These are phyloP conservation scores for Aurelia aurita DNA, from an alignment of 30 jellyfish, hydroid and myxozoan genomes.

Conservation along the genomic window DNA sequence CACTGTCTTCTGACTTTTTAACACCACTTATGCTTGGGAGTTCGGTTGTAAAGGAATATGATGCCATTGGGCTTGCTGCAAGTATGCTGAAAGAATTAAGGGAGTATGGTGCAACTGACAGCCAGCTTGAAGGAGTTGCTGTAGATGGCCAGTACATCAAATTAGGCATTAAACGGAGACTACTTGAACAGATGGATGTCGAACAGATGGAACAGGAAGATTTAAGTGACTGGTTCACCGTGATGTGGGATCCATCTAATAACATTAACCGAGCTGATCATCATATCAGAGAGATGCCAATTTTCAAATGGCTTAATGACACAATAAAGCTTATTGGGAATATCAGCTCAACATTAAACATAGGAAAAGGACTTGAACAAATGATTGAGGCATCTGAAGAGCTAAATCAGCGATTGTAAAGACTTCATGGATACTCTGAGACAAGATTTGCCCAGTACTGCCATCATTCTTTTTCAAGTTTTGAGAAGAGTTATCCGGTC, in stretches of 20 bases:
- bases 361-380: slow-evolving; percentile 32
- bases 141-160: slow-evolving; percentile 35
- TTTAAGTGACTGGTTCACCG: slow-evolving; percentile 18
- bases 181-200: slow-evolving; percentile 14
- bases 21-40: slow-evolving; percentile 37
- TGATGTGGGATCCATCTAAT: slow-evolving; percentile 23
- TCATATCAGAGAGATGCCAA: slow-evolving; percentile 22
- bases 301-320: slow-evolving; percentile 9
- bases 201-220: background rate
- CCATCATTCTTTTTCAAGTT: background rate
- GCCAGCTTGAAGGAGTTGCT: slow-evolving; percentile 40
- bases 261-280: slow-evolving; percentile 24
- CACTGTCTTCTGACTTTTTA: slow-evolving; percentile 8
- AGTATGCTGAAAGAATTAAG: slow-evolving; percentile 7
- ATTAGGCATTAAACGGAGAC: slow-evolving; percentile 6
- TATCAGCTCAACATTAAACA: slow-evolving; percentile 10
- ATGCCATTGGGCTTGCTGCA: slow-evolving; percentile 37
- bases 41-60: slow-evolving; percentile 25
- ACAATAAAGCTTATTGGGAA: slow-evolving; percentile 7
- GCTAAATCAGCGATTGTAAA: background rate
- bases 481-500: slow-evolving; percentile 22
- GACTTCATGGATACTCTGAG: slow-evolving; percentile 19
- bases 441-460: slow-evolving; percentile 33
- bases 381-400: slow-evolving; percentile 11
- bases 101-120: slow-evolving; percentile 19